phyloP scores from a whole-genome alignment of 2,797 vertebrate species.

The Dermochelys coriacea region DNA sequence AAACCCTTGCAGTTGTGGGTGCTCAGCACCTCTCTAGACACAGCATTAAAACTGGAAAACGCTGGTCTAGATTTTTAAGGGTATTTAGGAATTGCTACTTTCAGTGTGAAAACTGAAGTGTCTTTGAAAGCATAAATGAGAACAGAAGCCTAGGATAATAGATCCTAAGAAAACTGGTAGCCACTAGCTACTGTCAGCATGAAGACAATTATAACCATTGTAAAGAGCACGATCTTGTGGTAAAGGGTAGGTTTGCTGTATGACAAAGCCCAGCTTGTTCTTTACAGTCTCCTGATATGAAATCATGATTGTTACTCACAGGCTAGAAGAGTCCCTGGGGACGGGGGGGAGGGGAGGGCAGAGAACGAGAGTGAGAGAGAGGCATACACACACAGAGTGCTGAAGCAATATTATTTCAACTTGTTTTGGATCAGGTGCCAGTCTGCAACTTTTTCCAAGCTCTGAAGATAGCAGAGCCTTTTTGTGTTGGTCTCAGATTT shows the following conservation, averaged over 20 bases:
- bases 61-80: not conserved
- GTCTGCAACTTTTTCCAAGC: not conserved
- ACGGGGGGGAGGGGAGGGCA: not conserved
- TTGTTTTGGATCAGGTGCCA: rapidly evolving
- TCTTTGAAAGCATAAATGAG: conserved; percentile 54
- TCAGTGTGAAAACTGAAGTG: conserved; percentile 8
- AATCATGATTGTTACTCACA: rapidly evolving
- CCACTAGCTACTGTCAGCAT: not conserved
- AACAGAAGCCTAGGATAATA: not conserved
- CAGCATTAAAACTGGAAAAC: not conserved
- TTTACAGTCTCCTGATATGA: not conserved
- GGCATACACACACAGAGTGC: rapidly evolving
- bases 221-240: not conserved
- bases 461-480: not conserved
- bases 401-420: too few relatives aligned
- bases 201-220: not conserved
- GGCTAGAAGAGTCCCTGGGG: not conserved
- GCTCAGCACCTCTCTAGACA: not conserved
- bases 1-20: not conserved
- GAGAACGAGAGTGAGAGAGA: too few relatives aligned
- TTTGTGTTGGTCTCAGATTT: not conserved
- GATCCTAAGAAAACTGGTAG: conserved; percentile 7
- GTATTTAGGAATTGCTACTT: not conserved
- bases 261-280: not conserved
- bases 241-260: not conserved